A percentile compares a stretch with the other conserved stretches of the same genome.
Evolutionary conservation across 1,140 invertebrate genomes (phyloP).

Genomic region (Drosophila mauritiana): DNA sequence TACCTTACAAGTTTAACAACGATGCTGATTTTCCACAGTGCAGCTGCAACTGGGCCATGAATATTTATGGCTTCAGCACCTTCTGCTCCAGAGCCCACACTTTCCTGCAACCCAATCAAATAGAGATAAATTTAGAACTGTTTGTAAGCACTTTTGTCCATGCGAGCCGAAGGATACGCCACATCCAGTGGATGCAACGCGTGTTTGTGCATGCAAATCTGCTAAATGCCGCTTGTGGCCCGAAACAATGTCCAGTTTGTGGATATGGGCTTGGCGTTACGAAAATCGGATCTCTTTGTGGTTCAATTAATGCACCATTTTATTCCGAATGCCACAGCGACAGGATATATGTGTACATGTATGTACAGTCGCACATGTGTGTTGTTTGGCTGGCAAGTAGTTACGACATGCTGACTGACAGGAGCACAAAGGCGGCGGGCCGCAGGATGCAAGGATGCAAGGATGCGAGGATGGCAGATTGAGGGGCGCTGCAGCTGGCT

Average conservation of each 20-base stretch:
- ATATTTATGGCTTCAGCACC: conserved; percentile 21
- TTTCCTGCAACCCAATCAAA: conserved; percentile 25
- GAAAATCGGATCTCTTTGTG: conserved; percentile 7
- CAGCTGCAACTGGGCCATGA: background rate
- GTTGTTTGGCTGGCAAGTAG: conserved; percentile 9
- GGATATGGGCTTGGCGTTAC: background rate
- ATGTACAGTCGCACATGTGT: background rate
- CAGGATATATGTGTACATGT: background rate
- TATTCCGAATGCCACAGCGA: background rate
- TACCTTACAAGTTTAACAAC: too few relatives aligned
- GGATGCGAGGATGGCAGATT: background rate
- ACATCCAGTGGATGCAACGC: conserved; percentile 15
- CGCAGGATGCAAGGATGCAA: background rate
- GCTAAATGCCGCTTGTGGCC: conserved; percentile 37
- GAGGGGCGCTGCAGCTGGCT: background rate
- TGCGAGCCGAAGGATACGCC: background rate
- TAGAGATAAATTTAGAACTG: conserved; percentile 24
- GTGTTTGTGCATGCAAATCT: conserved; percentile 47
- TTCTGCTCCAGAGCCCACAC: background rate
- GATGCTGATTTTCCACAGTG: background rate
- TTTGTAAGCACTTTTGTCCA: conserved; percentile 22
- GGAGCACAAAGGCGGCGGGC: conserved; percentile 4
- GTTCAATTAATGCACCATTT: conserved; percentile 26
- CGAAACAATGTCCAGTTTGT: background rate
- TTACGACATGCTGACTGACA: conserved; percentile 46